A percentile compares a stretch with the other conserved stretches of the same genome.
Conservation (phyloP, 1,140 invertebrate genomes). For the Drosophila chauvacae region DNA sequence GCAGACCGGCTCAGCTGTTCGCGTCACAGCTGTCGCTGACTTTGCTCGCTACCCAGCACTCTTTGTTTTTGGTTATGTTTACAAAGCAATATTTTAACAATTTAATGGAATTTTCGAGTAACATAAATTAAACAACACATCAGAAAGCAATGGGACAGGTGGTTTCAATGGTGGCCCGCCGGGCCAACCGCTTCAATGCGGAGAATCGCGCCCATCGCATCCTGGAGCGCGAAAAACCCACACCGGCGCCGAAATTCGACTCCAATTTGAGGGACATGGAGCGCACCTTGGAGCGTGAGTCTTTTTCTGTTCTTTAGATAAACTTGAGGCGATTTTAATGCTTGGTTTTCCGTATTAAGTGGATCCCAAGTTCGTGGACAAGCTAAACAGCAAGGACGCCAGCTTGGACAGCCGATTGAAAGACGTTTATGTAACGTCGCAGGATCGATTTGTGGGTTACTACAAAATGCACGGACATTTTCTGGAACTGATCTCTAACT, state of each 20-base stretch:
- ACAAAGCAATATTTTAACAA: constrained; percentile 32
- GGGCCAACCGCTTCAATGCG: constrained; percentile 88
- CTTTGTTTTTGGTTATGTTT: constrained; percentile 69
- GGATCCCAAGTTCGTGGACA: constrained; percentile 87
- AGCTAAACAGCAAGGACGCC: constrained; percentile 86
- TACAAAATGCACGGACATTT: neutral
- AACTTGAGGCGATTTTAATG: neutral
- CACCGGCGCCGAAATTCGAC: constrained; percentile 87
- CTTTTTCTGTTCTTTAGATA: neutral
- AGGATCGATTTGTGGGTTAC: constrained; percentile 84
- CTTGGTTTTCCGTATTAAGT: constrained; percentile 83
- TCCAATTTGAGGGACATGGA: constrained; percentile 87
- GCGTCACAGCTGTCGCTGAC: constrained; percentile 8
- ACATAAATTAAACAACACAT: constrained; percentile 20
- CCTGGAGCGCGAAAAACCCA: constrained; percentile 88
- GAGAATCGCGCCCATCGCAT: constrained; percentile 89
- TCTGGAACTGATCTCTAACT: neutral
- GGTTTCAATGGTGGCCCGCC: constrained; percentile 85
- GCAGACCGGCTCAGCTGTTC: neutral
- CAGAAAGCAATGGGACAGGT: constrained; percentile 85
- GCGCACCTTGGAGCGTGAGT: constrained; percentile 86
- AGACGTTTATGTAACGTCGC: constrained; percentile 89
- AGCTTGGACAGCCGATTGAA: constrained; percentile 87
- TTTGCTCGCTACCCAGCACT: constrained; percentile 38
- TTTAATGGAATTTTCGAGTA: neutral